Evolutionary conservation across 2,113 vertebrate species (phyloP), one percentile per base, ranked within the genome.

Genomic region (Merops nubicus): DNA sequence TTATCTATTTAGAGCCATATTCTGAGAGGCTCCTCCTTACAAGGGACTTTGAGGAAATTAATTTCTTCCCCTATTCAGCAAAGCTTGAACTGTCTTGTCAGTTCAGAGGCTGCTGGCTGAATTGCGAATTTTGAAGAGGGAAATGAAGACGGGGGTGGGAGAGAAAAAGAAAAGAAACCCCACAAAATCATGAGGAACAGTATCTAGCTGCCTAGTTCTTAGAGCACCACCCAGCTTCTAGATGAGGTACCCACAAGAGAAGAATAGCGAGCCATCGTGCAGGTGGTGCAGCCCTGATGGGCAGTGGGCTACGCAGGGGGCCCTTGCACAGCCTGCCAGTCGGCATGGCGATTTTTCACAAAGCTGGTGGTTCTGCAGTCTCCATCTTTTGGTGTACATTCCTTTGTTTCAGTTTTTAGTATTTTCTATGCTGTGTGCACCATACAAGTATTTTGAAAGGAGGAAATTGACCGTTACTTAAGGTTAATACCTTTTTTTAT

Each of bases 251-350:
- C 36, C 53, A 9, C 50, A 69, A 25, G 53, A 81, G 62, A 17
- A 9, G 11, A 15, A 12, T 2, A 18, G 29, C 12, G 45, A 73
- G 17, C 64, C 2, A 3, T 20, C 59, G 57, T 0, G 0, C 59
- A n/a, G 13, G 29, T 42, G 22, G 31, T 19, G 2, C 23, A 38
- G 36, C 54, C 42, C 50, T 48, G n/a, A n/a, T n/a, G n/a, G n/a
- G n/a, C n/a, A n/a, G n/a, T n/a, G n/a, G n/a, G n/a, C n/a, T n/a
- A n/a, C n/a, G n/a, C n/a, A n/a, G n/a, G n/a, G n/a, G n/a, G n/a
- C n/a, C n/a, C n/a, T n/a, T n/a, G n/a, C n/a, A n/a, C n/a, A n/a
- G n/a, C n/a, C n/a, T n/a, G n/a, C n/a, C n/a, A n/a, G n/a, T n/a
- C n/a, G n/a, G n/a, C n/a, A n/a, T n/a, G n/a, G n/a, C n/a, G 50